phyloP scores from a whole-genome alignment of 2,797 vertebrate species.

The Coranthus polyacanthus region DNA sequence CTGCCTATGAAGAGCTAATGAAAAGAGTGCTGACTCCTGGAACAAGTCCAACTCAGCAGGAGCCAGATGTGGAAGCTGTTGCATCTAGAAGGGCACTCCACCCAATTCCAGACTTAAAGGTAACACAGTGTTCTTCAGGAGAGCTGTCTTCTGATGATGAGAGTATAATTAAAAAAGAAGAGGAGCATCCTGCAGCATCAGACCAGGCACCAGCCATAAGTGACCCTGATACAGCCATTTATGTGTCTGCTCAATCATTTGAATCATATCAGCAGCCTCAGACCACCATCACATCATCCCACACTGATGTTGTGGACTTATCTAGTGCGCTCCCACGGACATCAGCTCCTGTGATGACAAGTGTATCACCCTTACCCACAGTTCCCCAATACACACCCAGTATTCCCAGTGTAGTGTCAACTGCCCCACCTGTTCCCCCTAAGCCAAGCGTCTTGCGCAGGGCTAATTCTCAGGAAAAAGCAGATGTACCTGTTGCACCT shows the following conservation, averaged over 20 bases:
- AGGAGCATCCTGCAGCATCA: conserved; percentile 55
- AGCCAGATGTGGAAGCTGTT: conserved; percentile 72
- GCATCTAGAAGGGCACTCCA: conserved; percentile 86
- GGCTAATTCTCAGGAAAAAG: conserved; percentile 89
- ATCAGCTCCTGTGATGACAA: conserved; percentile 65
- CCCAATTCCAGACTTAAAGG: conserved; percentile 96
- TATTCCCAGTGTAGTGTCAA: conserved; percentile 82
- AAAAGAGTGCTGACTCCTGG: conserved; percentile 91
- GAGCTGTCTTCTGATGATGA: conserved; percentile 95
- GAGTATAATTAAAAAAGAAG: conserved; percentile 84
- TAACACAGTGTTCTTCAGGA: conserved; percentile 97
- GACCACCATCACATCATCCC: conserved; percentile 30
- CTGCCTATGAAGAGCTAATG: conserved; percentile 95
- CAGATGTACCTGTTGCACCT: conserved; percentile 85
- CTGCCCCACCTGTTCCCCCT: conserved; percentile 87
- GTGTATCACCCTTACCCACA: conserved; percentile 82
- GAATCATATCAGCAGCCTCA: conserved; percentile 51
- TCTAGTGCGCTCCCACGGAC: conserved; percentile 66
- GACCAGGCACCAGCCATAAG: conserved; percentile 40
- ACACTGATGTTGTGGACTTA: conserved; percentile 78
- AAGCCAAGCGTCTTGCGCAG: conserved; percentile 88
- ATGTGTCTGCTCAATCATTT: conserved; percentile 39
- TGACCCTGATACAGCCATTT: conserved; percentile 49
- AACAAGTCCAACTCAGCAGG: conserved; percentile 89
- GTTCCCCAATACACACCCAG: conserved; percentile 86